Percentiles rank a stretch among this genome's conserved stretches.
These are phyloP conservation scores for Holacanthella duospinosa DNA, from an alignment of 2,888 invertebrate genomes.

Conservation along the genomic window DNA sequence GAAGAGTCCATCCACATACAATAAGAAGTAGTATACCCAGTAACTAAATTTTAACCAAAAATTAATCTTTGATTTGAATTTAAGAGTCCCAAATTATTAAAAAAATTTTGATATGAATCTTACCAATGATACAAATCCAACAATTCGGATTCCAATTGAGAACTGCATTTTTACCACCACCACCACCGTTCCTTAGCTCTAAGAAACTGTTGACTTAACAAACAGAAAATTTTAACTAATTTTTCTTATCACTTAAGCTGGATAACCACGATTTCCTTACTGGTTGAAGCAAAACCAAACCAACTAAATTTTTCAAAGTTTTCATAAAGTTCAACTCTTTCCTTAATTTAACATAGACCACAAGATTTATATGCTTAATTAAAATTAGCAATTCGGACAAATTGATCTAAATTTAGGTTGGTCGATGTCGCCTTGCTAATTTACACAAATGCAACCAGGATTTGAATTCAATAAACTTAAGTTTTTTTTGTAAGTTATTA, in stretches of 20 bases:
- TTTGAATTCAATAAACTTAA: no score
- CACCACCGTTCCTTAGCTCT: no score
- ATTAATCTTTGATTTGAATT: background rate
- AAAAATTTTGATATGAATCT: background rate
- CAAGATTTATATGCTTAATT: no score
- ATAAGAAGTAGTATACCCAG: background rate
- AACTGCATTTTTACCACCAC: conserved; percentile 10
- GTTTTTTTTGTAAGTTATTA: no score
- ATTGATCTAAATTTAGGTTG: no score
- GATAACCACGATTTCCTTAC: background rate
- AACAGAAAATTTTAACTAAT: background rate
- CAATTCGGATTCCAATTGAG: background rate
- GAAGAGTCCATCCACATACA: background rate
- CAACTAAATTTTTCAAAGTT: background rate
- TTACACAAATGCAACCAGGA: no score
- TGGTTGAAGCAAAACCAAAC: background rate
- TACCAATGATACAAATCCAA: conserved; percentile 5
- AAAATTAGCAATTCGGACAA: no score
- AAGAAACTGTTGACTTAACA: no score
- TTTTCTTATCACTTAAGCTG: background rate
- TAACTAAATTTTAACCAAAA: background rate
- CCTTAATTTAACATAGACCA: background rate
- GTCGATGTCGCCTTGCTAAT: no score
- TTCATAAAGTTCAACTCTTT: background rate
- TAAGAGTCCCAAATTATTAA: background rate